phyloP scores from a whole-genome alignment of 2,797 vertebrate genomes.

The Lepidocolaptes lacrymiger region DNA sequence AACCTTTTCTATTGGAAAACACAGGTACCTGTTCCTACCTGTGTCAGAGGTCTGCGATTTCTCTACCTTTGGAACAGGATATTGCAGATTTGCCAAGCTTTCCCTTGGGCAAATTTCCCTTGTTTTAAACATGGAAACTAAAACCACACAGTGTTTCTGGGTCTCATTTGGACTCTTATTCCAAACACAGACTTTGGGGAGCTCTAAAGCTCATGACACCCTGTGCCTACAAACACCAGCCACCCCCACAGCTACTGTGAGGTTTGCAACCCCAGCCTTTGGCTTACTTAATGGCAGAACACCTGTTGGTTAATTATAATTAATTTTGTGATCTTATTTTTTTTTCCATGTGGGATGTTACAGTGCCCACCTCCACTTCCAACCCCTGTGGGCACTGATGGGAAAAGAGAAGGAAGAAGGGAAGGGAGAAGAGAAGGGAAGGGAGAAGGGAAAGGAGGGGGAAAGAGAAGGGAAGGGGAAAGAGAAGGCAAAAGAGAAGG shows the following conservation, averaged over 20 bases:
- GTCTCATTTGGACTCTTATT: neutral
- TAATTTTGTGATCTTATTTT: neutral
- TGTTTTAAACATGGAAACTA: neutral
- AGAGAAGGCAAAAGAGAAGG: too few relatives aligned
- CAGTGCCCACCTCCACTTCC: neutral
- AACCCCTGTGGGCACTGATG: rapidly evolving
- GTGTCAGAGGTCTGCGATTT: neutral
- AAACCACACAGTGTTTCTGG: neutral
- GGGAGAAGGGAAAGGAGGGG: too few relatives aligned
- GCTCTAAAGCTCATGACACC: neutral
- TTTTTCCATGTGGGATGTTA: rapidly evolving
- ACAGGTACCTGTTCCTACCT: neutral
- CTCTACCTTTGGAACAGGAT: neutral
- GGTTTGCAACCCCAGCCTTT: neutral
- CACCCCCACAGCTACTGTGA: rapidly evolving
- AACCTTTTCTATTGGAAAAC: neutral
- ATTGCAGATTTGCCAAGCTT: neutral
- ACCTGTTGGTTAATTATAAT: neutral
- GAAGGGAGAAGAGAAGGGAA: too few relatives aligned
- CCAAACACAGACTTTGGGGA: neutral
- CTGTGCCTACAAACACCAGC: neutral
- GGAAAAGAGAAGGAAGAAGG: too few relatives aligned
- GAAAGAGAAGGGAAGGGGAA: too few relatives aligned
- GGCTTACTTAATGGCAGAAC: neutral
- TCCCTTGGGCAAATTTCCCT: neutral